A percentile compares a stretch with the other conserved stretches of the same genome.
Evolutionary conservation across 2,888 invertebrate species (phyloP).

Genomic region (Pinctada fucata): DNA sequence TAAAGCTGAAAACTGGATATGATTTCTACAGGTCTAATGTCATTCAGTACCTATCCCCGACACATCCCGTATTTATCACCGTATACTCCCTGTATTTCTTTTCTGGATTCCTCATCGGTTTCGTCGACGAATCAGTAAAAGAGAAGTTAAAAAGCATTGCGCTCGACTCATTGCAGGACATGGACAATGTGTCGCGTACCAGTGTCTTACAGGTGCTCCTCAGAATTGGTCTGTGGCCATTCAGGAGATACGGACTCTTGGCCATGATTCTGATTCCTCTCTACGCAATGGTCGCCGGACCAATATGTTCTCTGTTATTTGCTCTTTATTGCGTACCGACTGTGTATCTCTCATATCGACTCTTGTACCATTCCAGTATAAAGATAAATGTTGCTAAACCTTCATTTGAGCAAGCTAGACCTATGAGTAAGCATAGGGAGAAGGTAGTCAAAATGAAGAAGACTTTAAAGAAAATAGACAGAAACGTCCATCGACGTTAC

Average conservation of each 20-base stretch:
- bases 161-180: constrained; percentile 67
- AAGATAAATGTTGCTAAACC: constrained; percentile 48
- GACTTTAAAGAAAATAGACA: constrained; percentile 57
- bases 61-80: constrained; percentile 68
- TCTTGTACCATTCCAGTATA: constrained; percentile 67
- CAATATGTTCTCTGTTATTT: constrained; percentile 62
- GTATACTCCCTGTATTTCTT: constrained; percentile 69
- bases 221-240: constrained; percentile 70
- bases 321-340: constrained; percentile 71
- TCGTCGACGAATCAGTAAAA: constrained; percentile 56
- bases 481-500: constrained; percentile 48
- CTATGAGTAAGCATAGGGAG: constrained; percentile 46
- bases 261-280: constrained; percentile 66
- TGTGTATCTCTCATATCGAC: constrained; percentile 67
- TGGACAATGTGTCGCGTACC: constrained; percentile 68
- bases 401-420: constrained; percentile 47
- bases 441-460: constrained; percentile 52
- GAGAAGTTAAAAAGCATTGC: constrained; percentile 66
- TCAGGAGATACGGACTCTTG: constrained; percentile 69
- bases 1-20: constrained; percentile 55
- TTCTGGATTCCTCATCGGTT: constrained; percentile 63
- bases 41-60: constrained; percentile 70
- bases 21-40: constrained; percentile 68
- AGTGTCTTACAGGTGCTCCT: constrained; percentile 68
- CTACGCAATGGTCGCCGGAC: constrained; percentile 63